A percentile compares a stretch with the other conserved stretches of the same genome.
Evolutionary conservation across 2,113 vertebrate species (phyloP).

Genomic region (Charadrius vociferus): DNA sequence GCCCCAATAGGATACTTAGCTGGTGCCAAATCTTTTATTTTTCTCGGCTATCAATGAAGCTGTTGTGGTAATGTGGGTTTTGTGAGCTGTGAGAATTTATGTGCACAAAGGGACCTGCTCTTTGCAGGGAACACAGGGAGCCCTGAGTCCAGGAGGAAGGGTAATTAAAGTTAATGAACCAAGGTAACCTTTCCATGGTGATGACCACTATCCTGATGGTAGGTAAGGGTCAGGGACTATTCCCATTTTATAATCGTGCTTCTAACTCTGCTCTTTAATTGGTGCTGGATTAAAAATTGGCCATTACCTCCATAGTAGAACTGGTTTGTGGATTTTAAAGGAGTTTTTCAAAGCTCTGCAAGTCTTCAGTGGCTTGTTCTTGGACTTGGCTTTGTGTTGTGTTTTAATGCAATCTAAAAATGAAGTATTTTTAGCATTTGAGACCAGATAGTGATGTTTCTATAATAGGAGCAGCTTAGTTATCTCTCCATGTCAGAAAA

Average conservation of each 20-base stretch:
- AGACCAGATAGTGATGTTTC: slow-evolving; percentile 7
- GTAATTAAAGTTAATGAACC: slow-evolving; percentile 85
- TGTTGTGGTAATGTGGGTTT: slow-evolving; percentile 83
- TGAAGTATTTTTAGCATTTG: not conserved
- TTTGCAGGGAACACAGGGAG: slow-evolving; percentile 80
- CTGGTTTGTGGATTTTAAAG: not conserved
- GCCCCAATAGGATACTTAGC: slow-evolving; percentile 71
- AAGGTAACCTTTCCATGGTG: slow-evolving; percentile 78
- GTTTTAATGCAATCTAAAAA: not conserved
- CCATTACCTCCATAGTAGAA: not conserved
- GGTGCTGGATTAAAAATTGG: slow-evolving; percentile 13
- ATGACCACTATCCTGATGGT: slow-evolving; percentile 70
- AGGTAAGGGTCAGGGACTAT: slow-evolving; percentile 72
- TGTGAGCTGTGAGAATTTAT: slow-evolving; percentile 84
- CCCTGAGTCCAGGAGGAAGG: slow-evolving; percentile 77
- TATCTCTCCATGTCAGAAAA: not conserved
- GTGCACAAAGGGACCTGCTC: slow-evolving; percentile 80
- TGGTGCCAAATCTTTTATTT: slow-evolving; percentile 79
- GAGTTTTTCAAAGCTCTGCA: slow-evolving; percentile 7
- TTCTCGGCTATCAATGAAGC: slow-evolving; percentile 81
- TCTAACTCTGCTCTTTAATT: slow-evolving; percentile 19
- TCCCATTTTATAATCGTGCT: not conserved
- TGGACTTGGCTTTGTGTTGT: not conserved
- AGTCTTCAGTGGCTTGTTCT: not conserved
- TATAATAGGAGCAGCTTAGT: not conserved